Conservation (phyloP, 2,888 invertebrate species). For the Apomyelois bistriatella region DNA sequence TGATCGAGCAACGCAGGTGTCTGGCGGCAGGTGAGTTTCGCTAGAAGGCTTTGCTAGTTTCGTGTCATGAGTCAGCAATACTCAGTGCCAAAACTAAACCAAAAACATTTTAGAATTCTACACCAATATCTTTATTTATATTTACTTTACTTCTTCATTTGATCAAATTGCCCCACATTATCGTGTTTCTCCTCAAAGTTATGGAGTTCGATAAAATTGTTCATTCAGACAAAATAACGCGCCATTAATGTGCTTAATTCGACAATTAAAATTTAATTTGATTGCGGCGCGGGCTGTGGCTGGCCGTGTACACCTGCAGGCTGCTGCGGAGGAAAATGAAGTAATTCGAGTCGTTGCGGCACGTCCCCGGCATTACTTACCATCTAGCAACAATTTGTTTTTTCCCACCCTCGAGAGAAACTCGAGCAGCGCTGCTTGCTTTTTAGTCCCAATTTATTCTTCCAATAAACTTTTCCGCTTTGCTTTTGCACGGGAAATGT, state of each 20-base stretch:
- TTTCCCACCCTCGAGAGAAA: conserved; percentile 60
- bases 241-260: conserved; percentile 43
- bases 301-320: conserved; percentile 46
- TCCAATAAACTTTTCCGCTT: conserved; percentile 67
- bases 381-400: conserved; percentile 73
- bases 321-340: conserved; percentile 50
- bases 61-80: conserved; percentile 48
- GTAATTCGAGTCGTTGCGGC: conserved; percentile 63
- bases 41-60: conserved; percentile 36
- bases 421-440: conserved; percentile 61
- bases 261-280: conserved; percentile 54
- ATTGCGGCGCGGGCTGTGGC: conserved; percentile 31
- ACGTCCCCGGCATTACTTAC: conserved; percentile 69
- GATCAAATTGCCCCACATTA: conserved; percentile 6
- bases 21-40: conserved; percentile 42
- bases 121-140: conserved; percentile 5
- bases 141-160: background rate
- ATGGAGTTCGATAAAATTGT: conserved; percentile 32
- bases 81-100: conserved; percentile 41
- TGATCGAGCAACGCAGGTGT: conserved; percentile 50
- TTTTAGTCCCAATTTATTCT: conserved; percentile 74
- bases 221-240: conserved; percentile 33
- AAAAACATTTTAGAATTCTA: conserved; percentile 29
- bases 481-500: conserved; percentile 61
- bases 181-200: conserved; percentile 8